Evolutionary conservation across 2,888 invertebrate genomes (phyloP).

Genomic region (Metopia argyrocephala): DNA sequence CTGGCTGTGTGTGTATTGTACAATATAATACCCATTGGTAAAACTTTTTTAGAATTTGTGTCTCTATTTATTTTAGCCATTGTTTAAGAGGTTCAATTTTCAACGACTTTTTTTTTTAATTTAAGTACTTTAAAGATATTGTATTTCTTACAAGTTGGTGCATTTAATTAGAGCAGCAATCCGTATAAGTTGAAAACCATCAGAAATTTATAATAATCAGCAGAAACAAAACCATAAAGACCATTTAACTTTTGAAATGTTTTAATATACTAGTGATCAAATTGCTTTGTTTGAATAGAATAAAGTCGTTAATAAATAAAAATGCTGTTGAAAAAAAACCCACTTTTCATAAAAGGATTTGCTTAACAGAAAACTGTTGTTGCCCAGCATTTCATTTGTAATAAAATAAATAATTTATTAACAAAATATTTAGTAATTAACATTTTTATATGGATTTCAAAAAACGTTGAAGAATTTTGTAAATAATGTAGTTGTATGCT

Average conservation of each 20-base stretch:
- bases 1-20: constrained; percentile 31
- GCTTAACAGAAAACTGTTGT: neutral
- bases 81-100: constrained; percentile 23
- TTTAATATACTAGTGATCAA: constrained; percentile 17
- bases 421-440: no score
- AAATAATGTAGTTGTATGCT: no score
- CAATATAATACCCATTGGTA: neutral
- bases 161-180: constrained; percentile 37
- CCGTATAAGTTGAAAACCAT: constrained; percentile 1
- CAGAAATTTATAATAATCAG: neutral
- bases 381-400: neutral
- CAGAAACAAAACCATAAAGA: neutral
- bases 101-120: neutral
- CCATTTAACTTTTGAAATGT: neutral
- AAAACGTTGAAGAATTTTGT: no score
- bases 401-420: neutral
- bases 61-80: constrained; percentile 1
- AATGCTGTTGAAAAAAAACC: neutral
- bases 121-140: neutral
- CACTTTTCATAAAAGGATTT: constrained; percentile 17
- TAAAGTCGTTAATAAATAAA: constrained; percentile 4
- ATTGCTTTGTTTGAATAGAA: neutral
- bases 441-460: no score
- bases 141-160: constrained; percentile 11
- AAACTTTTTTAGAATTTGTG: neutral